A percentile compares a stretch with the other conserved stretches of the same genome.
These are phyloP conservation scores for Hiodon tergisus DNA, from an alignment of 2,113 vertebrate species.

Conservation along the genomic window DNA sequence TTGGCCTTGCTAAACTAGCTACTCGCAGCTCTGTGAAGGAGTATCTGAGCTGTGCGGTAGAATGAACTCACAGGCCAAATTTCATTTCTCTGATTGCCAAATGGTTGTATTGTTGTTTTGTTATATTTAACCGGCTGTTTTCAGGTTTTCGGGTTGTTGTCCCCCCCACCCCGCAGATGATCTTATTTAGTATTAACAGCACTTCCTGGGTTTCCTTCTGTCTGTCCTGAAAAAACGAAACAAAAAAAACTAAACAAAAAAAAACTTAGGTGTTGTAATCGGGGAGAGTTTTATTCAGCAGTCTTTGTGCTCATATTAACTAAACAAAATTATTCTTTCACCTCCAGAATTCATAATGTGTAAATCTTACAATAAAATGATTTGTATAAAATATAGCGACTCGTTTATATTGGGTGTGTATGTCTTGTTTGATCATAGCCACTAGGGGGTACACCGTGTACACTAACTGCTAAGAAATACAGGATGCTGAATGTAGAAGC, in stretches of 20 bases:
- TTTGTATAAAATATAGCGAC: slow-evolving; percentile 36
- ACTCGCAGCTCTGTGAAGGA: background rate
- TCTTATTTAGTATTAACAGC: background rate
- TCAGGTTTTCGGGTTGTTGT: background rate
- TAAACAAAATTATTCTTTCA: slow-evolving; percentile 9
- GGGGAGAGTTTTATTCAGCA: slow-evolving; percentile 3
- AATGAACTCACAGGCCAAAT: no score
- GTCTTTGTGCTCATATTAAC: slow-evolving; percentile 18
- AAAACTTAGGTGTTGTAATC: background rate
- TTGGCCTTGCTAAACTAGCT: background rate
- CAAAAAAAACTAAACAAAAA: no score
- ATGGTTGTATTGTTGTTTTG: background rate
- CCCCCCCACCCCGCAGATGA: background rate
- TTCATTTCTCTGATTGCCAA: background rate
- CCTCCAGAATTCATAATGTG: slow-evolving; percentile 28
- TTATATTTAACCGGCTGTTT: background rate
- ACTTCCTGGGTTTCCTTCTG: no score
- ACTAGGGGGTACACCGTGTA: no score
- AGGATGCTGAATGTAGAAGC: no score
- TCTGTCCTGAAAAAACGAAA: no score
- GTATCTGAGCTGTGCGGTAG: background rate
- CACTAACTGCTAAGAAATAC: no score
- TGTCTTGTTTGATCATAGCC: background rate
- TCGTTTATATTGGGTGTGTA: slow-evolving; percentile 1
- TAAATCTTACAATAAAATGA: slow-evolving; percentile 42